Evolutionary conservation across 2,888 invertebrate genomes (phyloP).

Genomic region (Erynnis tages): DNA sequence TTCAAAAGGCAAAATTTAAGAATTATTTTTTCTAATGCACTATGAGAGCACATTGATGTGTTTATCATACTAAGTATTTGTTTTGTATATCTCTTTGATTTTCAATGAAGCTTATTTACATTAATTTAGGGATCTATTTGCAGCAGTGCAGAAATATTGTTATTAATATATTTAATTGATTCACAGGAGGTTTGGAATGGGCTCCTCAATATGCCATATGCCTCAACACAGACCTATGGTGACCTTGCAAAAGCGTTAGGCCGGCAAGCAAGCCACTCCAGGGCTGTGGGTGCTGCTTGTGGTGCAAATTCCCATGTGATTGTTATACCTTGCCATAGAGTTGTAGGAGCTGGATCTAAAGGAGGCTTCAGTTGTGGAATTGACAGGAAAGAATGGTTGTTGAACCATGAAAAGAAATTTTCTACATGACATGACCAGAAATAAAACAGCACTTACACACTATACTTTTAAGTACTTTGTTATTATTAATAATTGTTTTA

Average conservation of each 20-base stretch:
- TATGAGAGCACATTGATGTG: too few species aligned
- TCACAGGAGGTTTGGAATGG: constrained; percentile 66
- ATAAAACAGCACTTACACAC: too few species aligned
- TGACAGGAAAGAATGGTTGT: constrained; percentile 78
- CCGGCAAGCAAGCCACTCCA: constrained; percentile 55
- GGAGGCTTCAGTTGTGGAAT: constrained; percentile 78
- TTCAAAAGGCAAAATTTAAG: constrained; percentile 58
- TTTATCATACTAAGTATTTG: too few species aligned
- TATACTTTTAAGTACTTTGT: constrained; percentile 3
- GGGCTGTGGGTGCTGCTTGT: constrained; percentile 68
- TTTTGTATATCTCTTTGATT: too few species aligned
- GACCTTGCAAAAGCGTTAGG: constrained; percentile 61
- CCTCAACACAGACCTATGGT: constrained; percentile 61
- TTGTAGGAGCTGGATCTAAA: constrained; percentile 56
- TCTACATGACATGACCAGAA: constrained; percentile 3
- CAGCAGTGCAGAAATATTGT: too few species aligned
- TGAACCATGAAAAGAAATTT: constrained; percentile 63
- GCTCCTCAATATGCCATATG: constrained; percentile 60
- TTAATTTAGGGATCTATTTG: too few species aligned
- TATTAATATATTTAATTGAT: too few species aligned
- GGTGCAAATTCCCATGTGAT: constrained; percentile 63
- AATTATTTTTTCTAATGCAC: not conserved
- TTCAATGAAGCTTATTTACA: too few species aligned
- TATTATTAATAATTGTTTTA: too few species aligned
- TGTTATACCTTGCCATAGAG: constrained; percentile 67